Percentiles rank a stretch among this genome's conserved stretches.
These are phyloP conservation scores for Apodemia duryi DNA, from an alignment of 2,888 invertebrate species.

Conservation along the genomic window DNA sequence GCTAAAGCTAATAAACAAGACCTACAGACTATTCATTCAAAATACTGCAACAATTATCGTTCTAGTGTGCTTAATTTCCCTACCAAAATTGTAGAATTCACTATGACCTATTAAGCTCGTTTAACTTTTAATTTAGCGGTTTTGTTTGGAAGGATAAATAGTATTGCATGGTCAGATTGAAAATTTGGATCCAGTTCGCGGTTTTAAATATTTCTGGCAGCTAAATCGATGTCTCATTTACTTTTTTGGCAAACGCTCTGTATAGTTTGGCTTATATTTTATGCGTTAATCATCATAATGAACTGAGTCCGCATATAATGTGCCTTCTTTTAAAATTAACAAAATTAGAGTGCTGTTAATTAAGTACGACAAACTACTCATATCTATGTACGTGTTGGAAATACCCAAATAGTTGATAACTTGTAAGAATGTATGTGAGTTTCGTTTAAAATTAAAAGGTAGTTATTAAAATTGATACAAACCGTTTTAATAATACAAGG, in stretches of 20 bases:
- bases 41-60: background rate
- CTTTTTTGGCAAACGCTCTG: conserved; percentile 18
- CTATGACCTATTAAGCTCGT: background rate
- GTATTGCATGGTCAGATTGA: conserved; percentile 14
- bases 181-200: conserved; percentile 19
- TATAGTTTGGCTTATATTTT: conserved; percentile 21
- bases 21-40: background rate
- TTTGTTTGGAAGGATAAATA: background rate
- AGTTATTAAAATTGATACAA: conserved; percentile 45
- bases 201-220: conserved; percentile 22
- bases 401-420: conserved; percentile 46
- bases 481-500: conserved; percentile 48
- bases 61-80: background rate
- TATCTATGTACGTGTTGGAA: conserved; percentile 26
- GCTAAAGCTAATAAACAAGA: background rate
- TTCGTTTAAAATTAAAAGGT: conserved; percentile 45
- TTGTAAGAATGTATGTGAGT: conserved; percentile 51
- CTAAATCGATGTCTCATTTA: conserved; percentile 21
- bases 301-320: conserved; percentile 15
- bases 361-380: conserved; percentile 1
- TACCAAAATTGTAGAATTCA: background rate
- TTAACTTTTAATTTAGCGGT: background rate
- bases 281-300: conserved; percentile 16
- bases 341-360: background rate
- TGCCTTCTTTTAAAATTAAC: background rate